Percentiles rank a stretch among this genome's conserved stretches.
phyloP scores from a whole-genome alignment of 92 coral and sea anemone species.

The Scolanthus callimorphus region DNA sequence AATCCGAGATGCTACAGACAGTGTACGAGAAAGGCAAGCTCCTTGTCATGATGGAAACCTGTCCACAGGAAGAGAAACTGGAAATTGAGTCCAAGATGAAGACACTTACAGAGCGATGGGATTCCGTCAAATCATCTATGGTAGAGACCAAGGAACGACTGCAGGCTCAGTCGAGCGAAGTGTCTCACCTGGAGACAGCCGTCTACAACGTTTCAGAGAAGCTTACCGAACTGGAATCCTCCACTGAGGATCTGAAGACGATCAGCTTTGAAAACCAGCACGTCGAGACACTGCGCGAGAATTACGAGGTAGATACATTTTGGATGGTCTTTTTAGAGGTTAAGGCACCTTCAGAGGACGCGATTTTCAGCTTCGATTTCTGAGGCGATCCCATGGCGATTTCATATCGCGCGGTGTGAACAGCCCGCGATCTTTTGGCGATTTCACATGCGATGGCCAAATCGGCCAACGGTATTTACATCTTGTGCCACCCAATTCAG shows the following conservation, averaged over 20 bases:
- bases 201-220: conserved; percentile 56
- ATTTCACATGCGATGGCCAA: no score
- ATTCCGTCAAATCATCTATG: conserved; percentile 37
- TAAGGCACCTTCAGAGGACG: no score
- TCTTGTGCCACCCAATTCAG: no score
- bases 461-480: no score
- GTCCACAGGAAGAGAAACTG: conserved; percentile 20
- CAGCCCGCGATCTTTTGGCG: no score
- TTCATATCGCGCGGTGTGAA: no score
- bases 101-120: conserved; percentile 56
- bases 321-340: no score
- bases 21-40: conserved; percentile 65
- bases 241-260: conserved; percentile 74
- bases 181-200: no score
- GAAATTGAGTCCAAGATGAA: conserved; percentile 39
- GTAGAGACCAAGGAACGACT: conserved; percentile 24
- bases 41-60: conserved; percentile 58
- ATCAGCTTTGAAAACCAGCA: conserved; percentile 46
- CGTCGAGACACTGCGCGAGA: conserved; percentile 68
- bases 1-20: conserved; percentile 21
- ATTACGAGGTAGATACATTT: conserved; percentile 61
- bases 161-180: conserved; percentile 35
- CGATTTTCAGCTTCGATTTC: no score
- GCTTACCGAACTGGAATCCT: conserved; percentile 62
- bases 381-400: no score